phyloP scores from a whole-genome alignment of 2,797 vertebrate genomes.

The Mionectes olivaceus region DNA sequence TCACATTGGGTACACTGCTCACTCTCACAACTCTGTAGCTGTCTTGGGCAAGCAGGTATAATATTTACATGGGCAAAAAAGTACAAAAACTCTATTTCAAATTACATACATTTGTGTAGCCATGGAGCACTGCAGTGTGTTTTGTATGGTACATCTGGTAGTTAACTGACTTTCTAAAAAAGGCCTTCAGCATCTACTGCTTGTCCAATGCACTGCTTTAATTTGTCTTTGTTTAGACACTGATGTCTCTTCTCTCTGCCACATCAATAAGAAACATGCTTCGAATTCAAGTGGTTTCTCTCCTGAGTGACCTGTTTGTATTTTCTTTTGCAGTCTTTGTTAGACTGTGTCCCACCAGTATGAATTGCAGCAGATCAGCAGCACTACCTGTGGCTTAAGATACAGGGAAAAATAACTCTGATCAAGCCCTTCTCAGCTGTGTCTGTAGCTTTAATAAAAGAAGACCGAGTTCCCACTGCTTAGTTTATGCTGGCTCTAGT shows the following conservation, averaged over 20 bases:
- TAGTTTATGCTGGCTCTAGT: constrained; percentile 15
- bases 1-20: rapidly evolving
- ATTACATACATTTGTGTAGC: rapidly evolving
- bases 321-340: background rate
- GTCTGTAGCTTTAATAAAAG: background rate
- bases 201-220: background rate
- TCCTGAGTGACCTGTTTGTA: background rate
- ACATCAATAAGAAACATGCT: background rate
- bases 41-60: background rate
- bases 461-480: background rate
- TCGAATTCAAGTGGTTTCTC: background rate
- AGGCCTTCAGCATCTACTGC: background rate
- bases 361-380: background rate
- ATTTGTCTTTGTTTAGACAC: background rate
- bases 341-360: background rate
- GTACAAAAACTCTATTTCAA: background rate
- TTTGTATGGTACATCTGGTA: background rate
- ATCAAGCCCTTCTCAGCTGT: background rate
- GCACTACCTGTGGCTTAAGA: background rate
- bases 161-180: background rate
- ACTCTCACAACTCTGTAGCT: background rate
- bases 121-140: background rate
- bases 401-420: background rate
- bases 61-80: background rate
- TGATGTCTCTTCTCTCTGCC: background rate